Conservation (phyloP, 2,797 vertebrate species). For the Macropus fuliginosus region DNA sequence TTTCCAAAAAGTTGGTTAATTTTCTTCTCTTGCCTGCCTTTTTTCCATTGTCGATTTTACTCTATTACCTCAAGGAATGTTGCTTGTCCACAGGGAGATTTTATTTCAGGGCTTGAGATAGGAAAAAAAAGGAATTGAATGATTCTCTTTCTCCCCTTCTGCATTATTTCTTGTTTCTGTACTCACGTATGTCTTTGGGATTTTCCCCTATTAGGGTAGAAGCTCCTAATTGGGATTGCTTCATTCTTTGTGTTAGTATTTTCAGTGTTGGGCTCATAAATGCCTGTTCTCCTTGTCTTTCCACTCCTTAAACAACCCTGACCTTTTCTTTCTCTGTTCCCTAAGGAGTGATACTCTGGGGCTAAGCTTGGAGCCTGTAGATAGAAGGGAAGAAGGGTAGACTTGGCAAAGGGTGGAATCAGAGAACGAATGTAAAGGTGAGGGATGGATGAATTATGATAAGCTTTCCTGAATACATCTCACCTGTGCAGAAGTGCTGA, state of each 20-base stretch:
- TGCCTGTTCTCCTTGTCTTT: background rate
- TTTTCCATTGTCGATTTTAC: background rate
- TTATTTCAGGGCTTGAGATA: background rate
- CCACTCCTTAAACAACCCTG: background rate
- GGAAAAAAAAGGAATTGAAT: background rate
- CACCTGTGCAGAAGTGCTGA: background rate
- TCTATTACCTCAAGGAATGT: background rate
- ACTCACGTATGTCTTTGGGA: background rate
- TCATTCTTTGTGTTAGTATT: background rate
- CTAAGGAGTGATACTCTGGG: background rate
- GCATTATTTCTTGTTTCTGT: background rate
- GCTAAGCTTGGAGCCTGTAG: background rate
- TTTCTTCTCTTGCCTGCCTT: background rate
- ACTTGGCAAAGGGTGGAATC: constrained; percentile 15
- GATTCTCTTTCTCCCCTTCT: background rate
- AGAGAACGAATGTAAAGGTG: background rate
- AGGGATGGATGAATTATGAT: background rate
- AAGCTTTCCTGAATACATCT: background rate
- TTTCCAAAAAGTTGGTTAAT: background rate
- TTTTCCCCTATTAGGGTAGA: background rate
- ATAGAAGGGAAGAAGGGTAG: background rate
- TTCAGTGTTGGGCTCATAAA: background rate
- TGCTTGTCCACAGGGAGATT: background rate
- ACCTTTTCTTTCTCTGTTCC: background rate
- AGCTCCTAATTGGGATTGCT: background rate